A percentile compares a stretch with the other conserved stretches of the same genome.
These are phyloP conservation scores for Petrocephalus schoutedeni DNA, from an alignment of 2,797 vertebrate species.

Conservation along the genomic window DNA sequence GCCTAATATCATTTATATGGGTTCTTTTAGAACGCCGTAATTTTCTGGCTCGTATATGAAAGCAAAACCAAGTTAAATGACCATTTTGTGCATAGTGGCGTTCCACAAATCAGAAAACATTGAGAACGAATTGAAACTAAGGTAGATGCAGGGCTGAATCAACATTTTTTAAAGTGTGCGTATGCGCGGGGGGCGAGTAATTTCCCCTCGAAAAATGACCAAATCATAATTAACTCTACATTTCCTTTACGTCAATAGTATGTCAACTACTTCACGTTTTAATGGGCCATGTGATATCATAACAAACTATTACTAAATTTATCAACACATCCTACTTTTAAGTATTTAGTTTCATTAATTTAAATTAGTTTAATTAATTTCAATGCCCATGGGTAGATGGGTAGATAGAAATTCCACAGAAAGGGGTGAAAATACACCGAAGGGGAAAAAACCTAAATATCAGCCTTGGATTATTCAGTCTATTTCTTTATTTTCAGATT, in stretches of 20 bases:
- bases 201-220: background rate
- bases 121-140: background rate
- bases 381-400: background rate
- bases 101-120: background rate
- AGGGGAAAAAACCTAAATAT: background rate
- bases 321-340: no score
- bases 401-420: background rate
- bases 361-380: no score
- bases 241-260: background rate
- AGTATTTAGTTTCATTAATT: no score
- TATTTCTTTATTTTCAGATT: conserved; percentile 47
- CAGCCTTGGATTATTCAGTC: conserved; percentile 41
- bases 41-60: background rate
- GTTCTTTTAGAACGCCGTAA: background rate
- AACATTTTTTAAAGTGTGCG: no score
- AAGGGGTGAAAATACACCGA: background rate
- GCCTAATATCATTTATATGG: background rate
- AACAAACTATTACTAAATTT: background rate
- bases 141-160: no score
- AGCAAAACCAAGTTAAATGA: background rate
- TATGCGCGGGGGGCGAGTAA: background rate
- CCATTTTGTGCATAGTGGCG: background rate
- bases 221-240: background rate
- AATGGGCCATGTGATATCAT: background rate
- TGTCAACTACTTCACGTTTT: background rate